Evolutionary conservation across 2,797 vertebrate species (phyloP).

Genomic region (Megalops cyprinoides): DNA sequence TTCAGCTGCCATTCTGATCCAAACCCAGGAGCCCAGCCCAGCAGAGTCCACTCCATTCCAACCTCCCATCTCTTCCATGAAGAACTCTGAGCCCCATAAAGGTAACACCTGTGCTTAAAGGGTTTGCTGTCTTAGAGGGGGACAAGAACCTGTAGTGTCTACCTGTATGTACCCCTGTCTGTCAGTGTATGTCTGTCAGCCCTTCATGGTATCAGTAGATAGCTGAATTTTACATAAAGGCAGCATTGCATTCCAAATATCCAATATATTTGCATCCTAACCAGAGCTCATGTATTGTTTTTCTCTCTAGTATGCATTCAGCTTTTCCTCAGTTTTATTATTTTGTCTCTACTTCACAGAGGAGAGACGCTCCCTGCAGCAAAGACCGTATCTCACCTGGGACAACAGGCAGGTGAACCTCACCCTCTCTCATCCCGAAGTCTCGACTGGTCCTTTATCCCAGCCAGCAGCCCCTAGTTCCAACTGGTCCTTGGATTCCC

Average conservation of each 20-base stretch:
- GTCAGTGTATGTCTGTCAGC: too few relatives aligned
- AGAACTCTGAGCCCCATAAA: constrained; percentile 40
- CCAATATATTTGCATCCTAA: too few relatives aligned
- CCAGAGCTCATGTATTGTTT: too few relatives aligned
- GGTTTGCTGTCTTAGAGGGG: too few relatives aligned
- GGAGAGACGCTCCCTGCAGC: constrained; percentile 52
- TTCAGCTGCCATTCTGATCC: neutral
- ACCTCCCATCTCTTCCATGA: constrained; percentile 10
- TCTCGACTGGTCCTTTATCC: neutral
- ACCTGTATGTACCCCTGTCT: too few relatives aligned
- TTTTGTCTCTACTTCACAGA: constrained; percentile 52
- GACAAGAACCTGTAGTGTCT: too few relatives aligned
- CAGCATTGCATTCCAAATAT: too few relatives aligned
- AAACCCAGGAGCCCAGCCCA: neutral
- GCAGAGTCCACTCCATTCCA: neutral
- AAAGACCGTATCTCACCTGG: constrained; percentile 38
- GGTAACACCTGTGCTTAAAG: constrained; percentile 36
- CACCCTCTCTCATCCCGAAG: constrained; percentile 54
- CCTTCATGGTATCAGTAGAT: too few relatives aligned
- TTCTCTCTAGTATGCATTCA: too few relatives aligned
- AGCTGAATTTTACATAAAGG: too few relatives aligned
- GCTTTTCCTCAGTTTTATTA: neutral
- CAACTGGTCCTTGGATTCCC: neutral
- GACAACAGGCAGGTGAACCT: constrained; percentile 46
- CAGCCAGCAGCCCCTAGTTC: neutral